phyloP scores from a whole-genome alignment of 2,888 invertebrate species.

The Drosophila falleni region DNA sequence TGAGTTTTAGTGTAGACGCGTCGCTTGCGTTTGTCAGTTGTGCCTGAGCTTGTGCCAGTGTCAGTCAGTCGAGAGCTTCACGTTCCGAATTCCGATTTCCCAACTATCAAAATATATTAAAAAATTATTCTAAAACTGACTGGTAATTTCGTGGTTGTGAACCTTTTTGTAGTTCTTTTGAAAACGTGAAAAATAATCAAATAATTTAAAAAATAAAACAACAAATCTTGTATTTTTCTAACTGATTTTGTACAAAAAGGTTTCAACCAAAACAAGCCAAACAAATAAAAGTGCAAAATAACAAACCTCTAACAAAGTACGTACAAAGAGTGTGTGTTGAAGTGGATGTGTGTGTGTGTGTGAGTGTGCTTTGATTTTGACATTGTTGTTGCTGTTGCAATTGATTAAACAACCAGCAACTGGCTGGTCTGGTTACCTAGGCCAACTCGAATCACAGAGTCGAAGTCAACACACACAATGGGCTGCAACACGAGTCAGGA shows the following conservation, averaged over 20 bases:
- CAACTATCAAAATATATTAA: slow-evolving; percentile 8
- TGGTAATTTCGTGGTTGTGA: slow-evolving; percentile 69
- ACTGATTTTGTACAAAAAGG: slow-evolving; percentile 54
- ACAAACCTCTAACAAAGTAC: slow-evolving; percentile 42
- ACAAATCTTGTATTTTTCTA: slow-evolving; percentile 47
- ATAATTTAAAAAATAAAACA: slow-evolving; percentile 11
- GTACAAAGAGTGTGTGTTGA: slow-evolving; percentile 25
- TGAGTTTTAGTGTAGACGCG: slow-evolving; percentile 64
- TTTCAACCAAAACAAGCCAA: slow-evolving; percentile 46
- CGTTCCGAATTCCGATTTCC: slow-evolving; percentile 34
- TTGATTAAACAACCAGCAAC: slow-evolving; percentile 81
- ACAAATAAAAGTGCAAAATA: slow-evolving; percentile 61
- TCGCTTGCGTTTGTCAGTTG: slow-evolving; percentile 72
- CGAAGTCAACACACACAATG: slow-evolving; percentile 74
- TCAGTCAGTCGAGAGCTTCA: slow-evolving; percentile 46
- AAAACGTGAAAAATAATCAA: slow-evolving; percentile 26
- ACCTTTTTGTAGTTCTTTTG: slow-evolving; percentile 67
- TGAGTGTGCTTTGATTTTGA: slow-evolving; percentile 31
- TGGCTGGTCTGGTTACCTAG: slow-evolving; percentile 66
- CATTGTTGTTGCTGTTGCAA: slow-evolving; percentile 59
- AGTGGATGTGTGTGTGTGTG: slow-evolving; percentile 21
- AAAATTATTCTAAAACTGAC: slow-evolving; percentile 44
- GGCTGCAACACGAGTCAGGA: slow-evolving; percentile 89
- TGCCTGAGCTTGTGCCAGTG: slow-evolving; percentile 74
- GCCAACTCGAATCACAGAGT: slow-evolving; percentile 55